These are phyloP conservation scores for Manduca sexta DNA, from an alignment of 1,140 invertebrate species.

Conservation along the genomic window DNA sequence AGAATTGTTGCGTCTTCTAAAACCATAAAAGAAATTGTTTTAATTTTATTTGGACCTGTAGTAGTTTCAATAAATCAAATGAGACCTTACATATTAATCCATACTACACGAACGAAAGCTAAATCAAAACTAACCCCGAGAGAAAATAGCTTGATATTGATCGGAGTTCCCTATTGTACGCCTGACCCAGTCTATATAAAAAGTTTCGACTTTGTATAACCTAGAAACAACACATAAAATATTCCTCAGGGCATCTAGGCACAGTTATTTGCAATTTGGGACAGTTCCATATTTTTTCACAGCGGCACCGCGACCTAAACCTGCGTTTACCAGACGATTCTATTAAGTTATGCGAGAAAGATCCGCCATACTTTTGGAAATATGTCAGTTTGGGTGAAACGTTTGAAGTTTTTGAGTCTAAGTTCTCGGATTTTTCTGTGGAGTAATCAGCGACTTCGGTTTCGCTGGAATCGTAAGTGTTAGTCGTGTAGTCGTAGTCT, in stretches of 20 bases:
- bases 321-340: slow-evolving; percentile 32
- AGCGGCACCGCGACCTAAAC: slow-evolving; percentile 57
- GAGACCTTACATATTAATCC: too few species aligned
- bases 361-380: slow-evolving; percentile 26
- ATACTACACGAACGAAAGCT: too few species aligned
- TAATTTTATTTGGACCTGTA: too few species aligned
- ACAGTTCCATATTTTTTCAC: slow-evolving; percentile 68
- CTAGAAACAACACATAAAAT: slow-evolving; percentile 67
- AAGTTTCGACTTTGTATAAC: background rate
- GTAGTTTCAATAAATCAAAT: too few species aligned
- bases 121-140: too few species aligned
- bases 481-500: slow-evolving; percentile 25
- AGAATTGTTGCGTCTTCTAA: too few species aligned
- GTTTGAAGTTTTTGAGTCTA: slow-evolving; percentile 3
- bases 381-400: slow-evolving; percentile 44
- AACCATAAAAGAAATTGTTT: too few species aligned
- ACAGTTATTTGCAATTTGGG: slow-evolving; percentile 65
- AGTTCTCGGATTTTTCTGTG: slow-evolving; percentile 17
- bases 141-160: too few species aligned
- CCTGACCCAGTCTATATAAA: too few species aligned
- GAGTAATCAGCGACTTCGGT: slow-evolving; percentile 16
- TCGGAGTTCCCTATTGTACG: too few species aligned
- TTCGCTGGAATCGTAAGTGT: slow-evolving; percentile 16
- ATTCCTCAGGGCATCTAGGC: slow-evolving; percentile 64
- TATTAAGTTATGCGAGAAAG: slow-evolving; percentile 28